Base-by-base conservation (phyloP, 2,797 vertebrate genomes). In the Sciurus vulgaris region DNA sequence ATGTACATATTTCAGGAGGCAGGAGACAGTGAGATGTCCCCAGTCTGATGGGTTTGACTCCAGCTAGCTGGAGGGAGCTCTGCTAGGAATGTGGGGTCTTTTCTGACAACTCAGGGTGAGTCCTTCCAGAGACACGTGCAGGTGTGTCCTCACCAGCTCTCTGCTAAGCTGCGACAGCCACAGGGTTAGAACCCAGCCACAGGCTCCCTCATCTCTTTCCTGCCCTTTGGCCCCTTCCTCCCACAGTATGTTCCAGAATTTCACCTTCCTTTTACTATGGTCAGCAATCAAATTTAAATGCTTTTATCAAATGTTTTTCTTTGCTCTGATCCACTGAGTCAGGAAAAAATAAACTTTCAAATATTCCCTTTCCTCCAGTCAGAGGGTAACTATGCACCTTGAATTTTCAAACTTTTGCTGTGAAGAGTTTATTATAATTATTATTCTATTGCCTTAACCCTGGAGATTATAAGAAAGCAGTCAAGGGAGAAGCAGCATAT, bases 91-190 rank as follows among this genome's bases (percentile, higher is more conserved):
- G 1, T 3, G 20, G 24, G 5, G 22, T 59, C 84, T 65, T 51
- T 15, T 24, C 82, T 38, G 7, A 72, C 51, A 72, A 61, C 24
- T 6, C 22, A 28, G 11, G 17, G 26, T 2, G 14, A 4, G 2
- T 59, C 49, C 51, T n/a, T 35, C 33, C 15, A 15, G 69, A 85
- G 22, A 54, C 17, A 2, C 4, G 0, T 1, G 0, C 24, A 59
- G 22, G 4, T 13, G 24, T 7, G 22, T 30, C 4, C 13, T 12
- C 3, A 2, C 10, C 38, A 0, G 44, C 5, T 3, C 17, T 51
- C 13, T 5, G 28, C 15, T n/a, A 17, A 28, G 49, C 1, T 0
- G 38, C 1, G 8, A 12, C 22, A 76, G 51, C 56, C 12, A 2
- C 3, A 3, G 3, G 10, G 44, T 13, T 2, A 47, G 41, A 49